Percentiles rank a stretch among this genome's conserved stretches.
Evolutionary conservation across 2,888 invertebrate genomes (phyloP).

Genomic region (Tenthredo amoena): DNA sequence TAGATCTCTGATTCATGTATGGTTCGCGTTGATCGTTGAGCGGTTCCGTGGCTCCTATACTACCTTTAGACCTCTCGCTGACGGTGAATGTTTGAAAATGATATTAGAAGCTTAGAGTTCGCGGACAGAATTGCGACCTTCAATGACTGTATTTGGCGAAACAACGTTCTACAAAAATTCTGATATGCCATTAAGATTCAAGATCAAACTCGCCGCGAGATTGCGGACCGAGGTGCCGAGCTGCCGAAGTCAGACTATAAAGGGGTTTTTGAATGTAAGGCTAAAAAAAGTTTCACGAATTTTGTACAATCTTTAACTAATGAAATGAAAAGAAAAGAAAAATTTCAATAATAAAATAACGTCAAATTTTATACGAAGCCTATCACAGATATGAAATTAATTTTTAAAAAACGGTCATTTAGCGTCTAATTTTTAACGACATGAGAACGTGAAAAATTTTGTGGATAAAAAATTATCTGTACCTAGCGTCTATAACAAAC

Average conservation of each 20-base stretch:
- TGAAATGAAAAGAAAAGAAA: neutral
- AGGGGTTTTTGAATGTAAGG: neutral
- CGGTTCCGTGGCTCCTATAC: neutral
- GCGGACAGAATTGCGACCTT: slow-evolving; percentile 13
- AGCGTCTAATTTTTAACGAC: neutral
- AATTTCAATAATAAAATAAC: neutral
- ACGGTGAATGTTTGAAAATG: slow-evolving; percentile 31
- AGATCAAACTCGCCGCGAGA: slow-evolving; percentile 19
- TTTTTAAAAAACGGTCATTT: too few species aligned
- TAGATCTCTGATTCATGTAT: neutral
- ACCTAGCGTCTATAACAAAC: too few species aligned
- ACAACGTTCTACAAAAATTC: slow-evolving; percentile 19
- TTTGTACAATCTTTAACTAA: neutral
- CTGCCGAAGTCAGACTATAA: neutral
- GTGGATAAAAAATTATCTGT: too few species aligned
- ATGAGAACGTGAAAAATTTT: too few species aligned
- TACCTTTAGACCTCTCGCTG: neutral
- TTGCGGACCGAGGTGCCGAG: neutral
- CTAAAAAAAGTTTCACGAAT: neutral
- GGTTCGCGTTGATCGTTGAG: neutral
- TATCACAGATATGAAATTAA: neutral
- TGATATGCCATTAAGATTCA: slow-evolving; percentile 15
- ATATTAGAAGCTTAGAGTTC: slow-evolving; percentile 40
- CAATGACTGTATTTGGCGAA: slow-evolving; percentile 36
- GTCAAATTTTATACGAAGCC: neutral